Base-by-base conservation (phyloP, 1,140 invertebrate species). In the Cheumatopsyche charites region DNA sequence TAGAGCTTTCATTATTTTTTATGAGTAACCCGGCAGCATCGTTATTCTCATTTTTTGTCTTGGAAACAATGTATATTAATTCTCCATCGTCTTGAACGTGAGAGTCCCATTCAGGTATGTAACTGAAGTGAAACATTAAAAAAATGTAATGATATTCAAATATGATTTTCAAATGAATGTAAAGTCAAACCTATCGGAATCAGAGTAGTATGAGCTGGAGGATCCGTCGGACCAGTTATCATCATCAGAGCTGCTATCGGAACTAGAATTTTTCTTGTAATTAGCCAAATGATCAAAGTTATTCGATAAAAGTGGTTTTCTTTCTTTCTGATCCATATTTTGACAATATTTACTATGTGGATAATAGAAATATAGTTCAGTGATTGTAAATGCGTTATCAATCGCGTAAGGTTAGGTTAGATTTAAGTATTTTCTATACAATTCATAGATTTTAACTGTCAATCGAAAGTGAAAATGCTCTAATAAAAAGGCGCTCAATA, bases 31-130 rank as follows among this genome's bases (percentile, higher is more conserved):
- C 61, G 41, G 67, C 26, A 2, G 52, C 42, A 26, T 47, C 62
- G 9, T 21, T 13, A 29, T 70, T 70, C 3, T 67, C 71, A n/a
- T 67, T 75, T 62, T 71, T 71, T 12, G 47, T 25, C n/a, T 73
- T 67, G 21, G 52, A 71, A 5, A 75, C 69, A 43, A 89, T 85
- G 71, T 86, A 88, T 71, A 88, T 83, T 21, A 89, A 78, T 78
- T 89, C 87, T 21, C 87, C 88, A 67, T 82, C 83, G 49, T 86
- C 79, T 61, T 79, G 82, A 21, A 89, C 81, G 75, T 85, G 84
- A 4, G 86, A 84, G 79, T 89, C 88, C 87, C 88, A 89, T 80
- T 89, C 88, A 42, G 84, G 86, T 61, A 86, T 83, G n/a, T 87
- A 88, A 78, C 88, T 88, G 62, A 45, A 77, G 77, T 43, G n/a